phyloP scores from a whole-genome alignment of 1,140 invertebrate species.

The Centruroides sculpturatus region DNA sequence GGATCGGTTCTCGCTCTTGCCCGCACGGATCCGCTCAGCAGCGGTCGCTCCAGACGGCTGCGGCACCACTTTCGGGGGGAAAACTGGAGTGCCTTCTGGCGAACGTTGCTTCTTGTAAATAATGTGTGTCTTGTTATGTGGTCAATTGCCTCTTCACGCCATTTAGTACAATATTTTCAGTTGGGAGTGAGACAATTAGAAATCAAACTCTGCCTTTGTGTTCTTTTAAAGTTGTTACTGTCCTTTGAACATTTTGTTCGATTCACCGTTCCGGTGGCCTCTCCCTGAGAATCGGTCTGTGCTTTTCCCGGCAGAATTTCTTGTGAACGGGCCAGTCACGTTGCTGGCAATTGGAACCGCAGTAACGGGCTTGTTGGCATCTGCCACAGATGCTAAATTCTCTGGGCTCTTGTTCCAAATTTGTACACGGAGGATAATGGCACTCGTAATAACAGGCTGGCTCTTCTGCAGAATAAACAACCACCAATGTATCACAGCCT shows the following conservation, averaged over 20 bases:
- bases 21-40: too few species aligned
- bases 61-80: too few species aligned
- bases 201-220: too few species aligned
- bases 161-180: too few species aligned
- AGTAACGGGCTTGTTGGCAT: constrained; percentile 39
- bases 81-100: too few species aligned
- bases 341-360: constrained; percentile 37
- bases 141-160: too few species aligned
- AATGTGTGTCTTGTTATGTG: too few species aligned
- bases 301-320: constrained; percentile 31
- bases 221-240: too few species aligned
- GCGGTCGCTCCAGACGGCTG: too few species aligned
- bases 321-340: constrained; percentile 38
- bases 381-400: constrained; percentile 43
- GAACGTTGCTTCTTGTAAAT: too few species aligned
- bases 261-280: constrained; percentile 25
- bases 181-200: too few species aligned
- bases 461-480: constrained; percentile 24
- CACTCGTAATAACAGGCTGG: constrained; percentile 37
- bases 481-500: background rate
- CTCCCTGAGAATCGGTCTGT: constrained; percentile 22
- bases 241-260: background rate
- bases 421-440: constrained; percentile 40
- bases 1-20: too few species aligned
- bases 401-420: constrained; percentile 37